Evolutionary conservation across 2,113 vertebrate genomes (phyloP), one percentile per base, ranked within the genome.

Genomic region (Mormyrus lacerda): DNA sequence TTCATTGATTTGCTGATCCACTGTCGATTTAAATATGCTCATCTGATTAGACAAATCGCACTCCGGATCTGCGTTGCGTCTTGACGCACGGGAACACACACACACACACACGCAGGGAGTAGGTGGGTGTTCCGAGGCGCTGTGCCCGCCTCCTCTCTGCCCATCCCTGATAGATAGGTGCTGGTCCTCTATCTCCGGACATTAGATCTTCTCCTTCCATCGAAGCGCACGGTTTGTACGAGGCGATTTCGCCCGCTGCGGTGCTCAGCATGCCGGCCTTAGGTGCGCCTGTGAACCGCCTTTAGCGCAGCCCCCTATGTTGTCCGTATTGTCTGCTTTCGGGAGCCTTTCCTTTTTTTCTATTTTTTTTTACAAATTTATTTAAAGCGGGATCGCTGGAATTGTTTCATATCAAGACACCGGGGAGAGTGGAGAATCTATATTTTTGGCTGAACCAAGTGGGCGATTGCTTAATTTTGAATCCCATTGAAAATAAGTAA

Each of bases 401-500:
- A 73, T 55, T n/a, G 65, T 93, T 88, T 89, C 88, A 76, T 55
- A 91, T 93, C 92, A 93, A 48, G 79, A 83, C 50, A 44, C 90
- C 11, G 92, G 61, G 91, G 92, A 91, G 92, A 90, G 89, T 93
- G 91, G 90, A 84, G 82, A 84, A 24, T 79, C 31, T 79, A 42
- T 42, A 39, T 79, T 84, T 83, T 84, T 84, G 82, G 21, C 90
- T 87, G 79, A 88, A 89, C 91, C 92, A 85, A n/a, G 65, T 11
- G 44, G 82, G 39, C 39, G 45, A 92, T 94, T 92, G 91, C 91
- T 94, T 91, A 91, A 92, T 93, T 93, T 94, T 95, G 92, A 92
- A 91, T 93, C 93, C 91, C 48, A 90, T 58, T 90, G 92, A 93
- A 93, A 93, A 21, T 61, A 87, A 94, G 94, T 94, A 88, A 97